Evolutionary conservation across 2,797 vertebrate species (phyloP), one percentile per base, ranked within the genome.

Genomic region (Octomys mimax): DNA sequence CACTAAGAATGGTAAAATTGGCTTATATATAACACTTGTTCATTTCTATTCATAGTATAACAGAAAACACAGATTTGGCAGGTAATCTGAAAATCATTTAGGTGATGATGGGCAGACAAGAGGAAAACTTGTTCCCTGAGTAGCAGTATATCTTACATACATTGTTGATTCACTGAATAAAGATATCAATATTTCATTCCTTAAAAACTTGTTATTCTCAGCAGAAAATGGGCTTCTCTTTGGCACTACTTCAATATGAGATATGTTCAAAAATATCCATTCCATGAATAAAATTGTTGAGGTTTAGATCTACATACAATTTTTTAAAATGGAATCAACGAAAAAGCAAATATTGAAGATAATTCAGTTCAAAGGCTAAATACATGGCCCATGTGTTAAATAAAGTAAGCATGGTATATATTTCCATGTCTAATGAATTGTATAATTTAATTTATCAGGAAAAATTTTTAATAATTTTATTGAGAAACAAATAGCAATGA

Each of bases 391-490:
- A 84, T 26, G 33, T 92, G 9, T 94, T 89, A 73, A 96, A 86
- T 95, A 78, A 92, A 94, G 36, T 92, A 97, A 89, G 73, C 89
- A 86, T 71, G 21, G 79, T 85, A 79, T 85, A 64, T 77, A 90
- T 96, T 96, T 97, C 19, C 64, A 92, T 89, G 94, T 84, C 42
- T 96, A 96, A 94, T 89, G 84, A 85, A 87, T 71, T 94, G 22
- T 61, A 77, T 95, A 96, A 97, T 95, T 95, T 95, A 97, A 96
- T 97, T 96, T 81, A 89, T 89, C 46, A 57, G 64, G 87, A 88
- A 42, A 42, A 42, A 5, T 42, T 42, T 42, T 42, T 42, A 42
- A 42, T 42, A 42, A 42, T 42, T 42, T 42, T 42, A 42, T 42
- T 42, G 42, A 42, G 42, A 42, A 42, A 42, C 42, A 42, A 42